Evolutionary conservation across 2,797 vertebrate species (phyloP), one percentile per base, ranked within the genome.

Genomic region (Antennarius maculatus): DNA sequence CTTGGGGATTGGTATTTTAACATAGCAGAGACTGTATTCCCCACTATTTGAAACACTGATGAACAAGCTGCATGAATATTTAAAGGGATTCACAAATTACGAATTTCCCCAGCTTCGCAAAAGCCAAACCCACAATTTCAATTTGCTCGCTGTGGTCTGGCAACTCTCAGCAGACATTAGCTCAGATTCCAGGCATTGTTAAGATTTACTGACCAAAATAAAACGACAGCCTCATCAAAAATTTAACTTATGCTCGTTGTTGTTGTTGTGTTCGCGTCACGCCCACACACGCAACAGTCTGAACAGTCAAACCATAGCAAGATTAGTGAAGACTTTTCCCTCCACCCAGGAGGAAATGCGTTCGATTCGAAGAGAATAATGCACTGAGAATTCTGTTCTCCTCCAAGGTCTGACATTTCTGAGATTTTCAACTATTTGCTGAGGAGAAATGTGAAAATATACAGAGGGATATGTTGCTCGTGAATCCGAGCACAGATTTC

Each of bases 401-500:
- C 23, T 31, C 12, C 5, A 42, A 61, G 18, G 39, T 55, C 51
- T 54, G 47, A 14, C 3, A 48, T 13, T 29, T 51, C 6, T n/a
- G n/a, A 54, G 41, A 53, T 27, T 56, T 52, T 66, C 1, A 52
- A 62, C 39, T 16, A 23, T 37, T 34, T 23, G 12, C 17, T 15
- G 49, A 45, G 52, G 0, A 12, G 5, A 62, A 37, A 70, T 57
- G 23, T 16, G 37, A 49, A 59, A 77, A 61, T 62, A 1, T 15
- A 58, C 64, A 65, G 13, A 15, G 2, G 1, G n/a, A 71, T 69
- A 69, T 69, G 55, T 55, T 28, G 51, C 29, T 28, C 15, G 37
- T 4, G 3, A 52, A 79, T 79, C 56, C 82, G 76, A 84, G 52
- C 45, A 18, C 23, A 68, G 39, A 64, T 58, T 60, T 45, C 28